Conservation (phyloP, 2,888 invertebrate species). For the Morpho helenor region DNA sequence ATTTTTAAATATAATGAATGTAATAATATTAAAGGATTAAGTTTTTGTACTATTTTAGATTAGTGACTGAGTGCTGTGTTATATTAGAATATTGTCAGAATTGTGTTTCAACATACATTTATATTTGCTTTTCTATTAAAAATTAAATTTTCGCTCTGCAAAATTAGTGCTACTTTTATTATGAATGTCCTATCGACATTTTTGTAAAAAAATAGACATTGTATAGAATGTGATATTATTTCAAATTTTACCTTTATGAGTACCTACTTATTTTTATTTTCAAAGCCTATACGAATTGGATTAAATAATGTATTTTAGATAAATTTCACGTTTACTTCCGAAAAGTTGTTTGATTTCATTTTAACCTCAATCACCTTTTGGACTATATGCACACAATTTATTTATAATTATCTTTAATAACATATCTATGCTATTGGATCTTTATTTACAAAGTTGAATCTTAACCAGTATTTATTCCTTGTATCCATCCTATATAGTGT, state of each 20-base stretch:
- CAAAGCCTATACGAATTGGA: slow-evolving; percentile 24
- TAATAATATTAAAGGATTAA: not conserved
- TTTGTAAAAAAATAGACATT: slow-evolving; percentile 13
- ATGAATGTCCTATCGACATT: slow-evolving; percentile 7
- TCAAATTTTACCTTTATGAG: slow-evolving; percentile 22
- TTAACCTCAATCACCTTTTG: too few species aligned
- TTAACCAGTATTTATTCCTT: too few species aligned
- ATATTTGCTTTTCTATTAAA: not conserved
- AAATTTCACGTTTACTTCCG: slow-evolving; percentile 34
- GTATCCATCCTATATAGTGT: too few species aligned
- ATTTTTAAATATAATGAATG: too few species aligned
- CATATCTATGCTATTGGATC: too few species aligned
- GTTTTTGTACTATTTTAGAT: slow-evolving; percentile 18
- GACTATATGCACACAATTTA: too few species aligned
- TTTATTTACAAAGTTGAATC: too few species aligned
- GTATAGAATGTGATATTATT: slow-evolving; percentile 29
- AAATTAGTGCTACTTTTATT: slow-evolving; percentile 3
- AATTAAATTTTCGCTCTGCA: not conserved
- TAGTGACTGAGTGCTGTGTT: slow-evolving; percentile 26
- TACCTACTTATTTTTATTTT: slow-evolving; percentile 13
- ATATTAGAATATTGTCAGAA: slow-evolving; percentile 16
- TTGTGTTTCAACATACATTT: slow-evolving; percentile 4
- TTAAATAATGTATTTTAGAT: slow-evolving; percentile 35
- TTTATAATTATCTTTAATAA: too few species aligned
- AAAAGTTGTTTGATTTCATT: slow-evolving; percentile 14